Percentiles rank a stretch among this genome's conserved stretches.
phyloP scores from a whole-genome alignment of 2,113 vertebrate species.

The Cavia porcellus region DNA sequence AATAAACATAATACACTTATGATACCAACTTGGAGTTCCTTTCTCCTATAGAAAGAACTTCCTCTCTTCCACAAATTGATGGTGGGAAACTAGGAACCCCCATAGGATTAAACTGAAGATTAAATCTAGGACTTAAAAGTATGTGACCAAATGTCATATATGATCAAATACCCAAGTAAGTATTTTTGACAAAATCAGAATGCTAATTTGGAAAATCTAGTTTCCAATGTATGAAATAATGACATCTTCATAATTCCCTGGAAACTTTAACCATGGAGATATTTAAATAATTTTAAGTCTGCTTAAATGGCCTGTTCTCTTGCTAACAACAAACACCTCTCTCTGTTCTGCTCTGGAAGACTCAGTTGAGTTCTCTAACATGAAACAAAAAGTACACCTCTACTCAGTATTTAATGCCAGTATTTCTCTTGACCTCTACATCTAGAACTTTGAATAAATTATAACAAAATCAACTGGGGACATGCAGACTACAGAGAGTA shows the following conservation, averaged over 20 bases:
- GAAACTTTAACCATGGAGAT: background rate
- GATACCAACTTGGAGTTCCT: background rate
- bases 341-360: background rate
- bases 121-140: background rate
- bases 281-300: background rate
- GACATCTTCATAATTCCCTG: background rate
- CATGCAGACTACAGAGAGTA: background rate
- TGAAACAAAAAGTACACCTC: rapidly evolving
- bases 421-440: background rate
- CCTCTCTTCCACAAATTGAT: background rate
- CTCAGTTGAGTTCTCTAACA: background rate
- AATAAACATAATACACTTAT: background rate
- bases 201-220: background rate
- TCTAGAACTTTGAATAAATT: background rate
- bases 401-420: background rate
- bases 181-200: background rate
- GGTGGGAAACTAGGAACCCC: background rate
- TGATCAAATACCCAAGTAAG: background rate
- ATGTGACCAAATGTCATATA: background rate
- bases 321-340: background rate
- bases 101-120: background rate
- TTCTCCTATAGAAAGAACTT: background rate
- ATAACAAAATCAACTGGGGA: background rate
- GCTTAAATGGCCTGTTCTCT: background rate
- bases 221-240: background rate